phyloP scores from a whole-genome alignment of 2,113 vertebrate species.

The Pica pica region DNA sequence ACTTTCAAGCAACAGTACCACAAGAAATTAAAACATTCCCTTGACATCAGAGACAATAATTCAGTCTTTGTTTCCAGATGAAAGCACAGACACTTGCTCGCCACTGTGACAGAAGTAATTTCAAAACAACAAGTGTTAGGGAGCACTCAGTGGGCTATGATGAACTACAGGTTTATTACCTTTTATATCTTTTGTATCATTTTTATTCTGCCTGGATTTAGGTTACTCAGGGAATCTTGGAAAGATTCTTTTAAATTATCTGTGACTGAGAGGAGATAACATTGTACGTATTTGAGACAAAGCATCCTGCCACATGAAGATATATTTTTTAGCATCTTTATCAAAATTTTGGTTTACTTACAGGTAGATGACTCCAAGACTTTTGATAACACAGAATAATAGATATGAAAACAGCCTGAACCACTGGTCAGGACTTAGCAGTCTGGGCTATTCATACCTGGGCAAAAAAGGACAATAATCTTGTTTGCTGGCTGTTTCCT shows the following conservation, averaged over 20 bases:
- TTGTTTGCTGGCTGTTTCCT: neutral
- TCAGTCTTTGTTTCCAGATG: neutral
- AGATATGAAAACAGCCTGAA: neutral
- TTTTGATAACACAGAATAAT: neutral
- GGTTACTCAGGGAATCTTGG: neutral
- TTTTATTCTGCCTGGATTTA: neutral
- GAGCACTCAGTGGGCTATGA: fast-evolving
- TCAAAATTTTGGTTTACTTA: neutral
- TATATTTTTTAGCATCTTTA: neutral
- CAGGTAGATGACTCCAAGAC: neutral
- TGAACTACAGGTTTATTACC: neutral
- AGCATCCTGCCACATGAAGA: neutral
- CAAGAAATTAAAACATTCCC: neutral
- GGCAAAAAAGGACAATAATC: neutral
- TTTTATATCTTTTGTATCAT: neutral
- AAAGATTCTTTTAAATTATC: neutral
- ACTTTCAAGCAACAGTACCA: neutral
- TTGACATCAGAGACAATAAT: neutral
- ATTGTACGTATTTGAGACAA: neutral
- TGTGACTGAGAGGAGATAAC: neutral
- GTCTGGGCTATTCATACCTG: neutral
- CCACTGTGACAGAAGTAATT: neutral
- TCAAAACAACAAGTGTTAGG: neutral
- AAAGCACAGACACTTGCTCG: fast-evolving
- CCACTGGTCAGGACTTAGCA: neutral